Conservation (phyloP, 2,888 invertebrate species). For the Eretmocerus hayati region DNA sequence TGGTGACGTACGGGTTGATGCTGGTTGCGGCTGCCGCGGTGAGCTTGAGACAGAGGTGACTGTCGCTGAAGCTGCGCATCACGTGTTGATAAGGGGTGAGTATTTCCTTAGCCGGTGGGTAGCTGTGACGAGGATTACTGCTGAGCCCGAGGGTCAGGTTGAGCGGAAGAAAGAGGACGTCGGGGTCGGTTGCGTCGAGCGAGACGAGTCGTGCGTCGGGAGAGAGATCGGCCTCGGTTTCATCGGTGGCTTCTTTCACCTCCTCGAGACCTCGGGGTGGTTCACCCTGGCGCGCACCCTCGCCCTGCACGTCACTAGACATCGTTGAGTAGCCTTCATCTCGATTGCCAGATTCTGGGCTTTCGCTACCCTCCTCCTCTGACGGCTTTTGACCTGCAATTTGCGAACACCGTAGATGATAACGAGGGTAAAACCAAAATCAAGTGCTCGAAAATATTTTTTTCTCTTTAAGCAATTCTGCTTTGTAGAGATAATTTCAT, state of each 20-base stretch:
- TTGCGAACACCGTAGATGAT: too few relatives aligned
- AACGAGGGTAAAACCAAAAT: too few relatives aligned
- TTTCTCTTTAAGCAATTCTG: too few relatives aligned
- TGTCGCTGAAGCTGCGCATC: slow-evolving; percentile 68
- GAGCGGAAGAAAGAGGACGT: slow-evolving; percentile 62
- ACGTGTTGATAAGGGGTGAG: slow-evolving; percentile 68
- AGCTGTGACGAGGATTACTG: slow-evolving; percentile 63
- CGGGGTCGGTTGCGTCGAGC: slow-evolving; percentile 56
- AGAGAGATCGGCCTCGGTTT: slow-evolving; percentile 54
- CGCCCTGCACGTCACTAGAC: slow-evolving; percentile 75
- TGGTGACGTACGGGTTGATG: slow-evolving; percentile 18
- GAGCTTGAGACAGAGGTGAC: slow-evolving; percentile 65
- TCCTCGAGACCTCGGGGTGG: slow-evolving; percentile 60
- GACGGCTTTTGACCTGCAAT: slow-evolving; percentile 52
- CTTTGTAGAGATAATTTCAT: too few relatives aligned
- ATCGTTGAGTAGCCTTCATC: slow-evolving; percentile 80
- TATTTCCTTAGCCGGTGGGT: slow-evolving; percentile 63
- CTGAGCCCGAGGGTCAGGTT: slow-evolving; percentile 58
- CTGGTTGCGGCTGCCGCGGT: slow-evolving; percentile 44
- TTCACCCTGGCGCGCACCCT: slow-evolving; percentile 56
- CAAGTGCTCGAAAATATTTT: too few relatives aligned
- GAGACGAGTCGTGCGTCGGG: slow-evolving; percentile 51
- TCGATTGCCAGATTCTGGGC: slow-evolving; percentile 68
- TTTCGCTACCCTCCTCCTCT: slow-evolving; percentile 65
- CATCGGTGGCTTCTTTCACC: slow-evolving; percentile 67